phyloP scores from a whole-genome alignment of 2,113 vertebrate genomes.

The Rhinogobius similis region DNA sequence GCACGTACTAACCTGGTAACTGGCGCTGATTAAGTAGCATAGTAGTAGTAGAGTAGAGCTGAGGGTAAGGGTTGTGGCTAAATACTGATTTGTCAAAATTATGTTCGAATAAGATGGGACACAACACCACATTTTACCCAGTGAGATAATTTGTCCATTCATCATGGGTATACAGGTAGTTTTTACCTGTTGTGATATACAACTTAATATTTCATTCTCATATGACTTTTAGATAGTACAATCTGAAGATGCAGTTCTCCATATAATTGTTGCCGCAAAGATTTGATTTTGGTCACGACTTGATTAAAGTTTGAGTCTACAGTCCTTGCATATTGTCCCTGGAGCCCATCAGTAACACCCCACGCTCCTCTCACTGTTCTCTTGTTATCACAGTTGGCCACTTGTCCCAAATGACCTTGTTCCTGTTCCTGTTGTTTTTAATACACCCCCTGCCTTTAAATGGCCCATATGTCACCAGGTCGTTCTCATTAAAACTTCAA shows the following conservation, averaged over 20 bases:
- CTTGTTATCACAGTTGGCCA: conserved; percentile 56
- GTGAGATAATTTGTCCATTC: not conserved
- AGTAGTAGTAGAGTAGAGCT: too few relatives aligned
- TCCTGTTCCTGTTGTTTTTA: conserved; percentile 35
- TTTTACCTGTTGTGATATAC: not conserved
- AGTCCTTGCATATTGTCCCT: conserved; percentile 38
- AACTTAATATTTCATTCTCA: not conserved
- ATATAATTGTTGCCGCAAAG: not conserved
- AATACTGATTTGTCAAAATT: too few relatives aligned
- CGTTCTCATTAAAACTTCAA: conserved; percentile 34
- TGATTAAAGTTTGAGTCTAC: conserved; percentile 40
- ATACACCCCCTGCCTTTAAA: conserved; percentile 51
- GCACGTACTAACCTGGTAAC: too few relatives aligned
- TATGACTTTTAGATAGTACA: not conserved
- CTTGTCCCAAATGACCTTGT: conserved; percentile 53
- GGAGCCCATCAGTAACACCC: conserved; percentile 45
- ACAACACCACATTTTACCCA: too few relatives aligned
- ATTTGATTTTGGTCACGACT: conserved; percentile 14
- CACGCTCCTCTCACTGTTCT: conserved; percentile 53
- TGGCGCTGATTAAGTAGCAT: too few relatives aligned
- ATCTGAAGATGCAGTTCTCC: not conserved
- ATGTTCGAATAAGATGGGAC: too few relatives aligned
- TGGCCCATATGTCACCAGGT: conserved; percentile 18
- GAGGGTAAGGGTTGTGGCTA: too few relatives aligned
- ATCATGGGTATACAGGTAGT: not conserved